Evolutionary conservation across 2,113 vertebrate genomes (phyloP), one percentile per base, ranked within the genome.

Genomic region (Empidonax traillii): DNA sequence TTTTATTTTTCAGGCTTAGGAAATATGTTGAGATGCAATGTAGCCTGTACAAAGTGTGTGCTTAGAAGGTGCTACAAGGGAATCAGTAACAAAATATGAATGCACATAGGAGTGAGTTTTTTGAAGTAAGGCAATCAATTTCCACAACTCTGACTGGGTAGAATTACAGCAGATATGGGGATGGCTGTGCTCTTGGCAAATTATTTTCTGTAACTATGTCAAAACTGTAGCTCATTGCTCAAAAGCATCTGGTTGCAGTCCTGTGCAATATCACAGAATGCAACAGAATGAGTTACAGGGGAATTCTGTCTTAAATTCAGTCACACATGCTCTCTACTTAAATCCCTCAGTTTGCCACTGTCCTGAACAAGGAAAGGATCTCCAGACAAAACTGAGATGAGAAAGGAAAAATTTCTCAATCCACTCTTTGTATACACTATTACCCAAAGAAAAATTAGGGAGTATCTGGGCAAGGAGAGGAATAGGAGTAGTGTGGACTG

Each of bases 321-420:
- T 81, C 5, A 1, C n/a, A 51, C 0, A 0, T 77, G 76, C 30
- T 53, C 2, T 6, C 8, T 58, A 3, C 2, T 2, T 72, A n/a
- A 71, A 61, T 2, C 8, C 2, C 5, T 66, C 25, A 10, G 44
- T 61, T 83, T 55, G 10, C 66, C 21, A 14, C n/a, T 84, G 69
- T 24, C n/a, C 31, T 84, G 44, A 49, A 53, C 21, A 81, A 62
- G 10, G 56, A 30, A 49, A 63, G 47, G 6, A 22, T 71, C 31
- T 77, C 39, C 31, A 59, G 43, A 31, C 13, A 30, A 20, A 67
- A 12, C 23, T 27, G 43, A 47, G 30, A 43, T 53, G 35, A 73
- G 35, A 35, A 39, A 31, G 30, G 37, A 63, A 53, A 59, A 46
- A 13, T 7, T 56, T 71, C 25, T 86, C 25, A 35, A 3, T 82